Evolutionary conservation across 2,797 vertebrate species (phyloP).

Genomic region (Rhinichthys osculus): DNA sequence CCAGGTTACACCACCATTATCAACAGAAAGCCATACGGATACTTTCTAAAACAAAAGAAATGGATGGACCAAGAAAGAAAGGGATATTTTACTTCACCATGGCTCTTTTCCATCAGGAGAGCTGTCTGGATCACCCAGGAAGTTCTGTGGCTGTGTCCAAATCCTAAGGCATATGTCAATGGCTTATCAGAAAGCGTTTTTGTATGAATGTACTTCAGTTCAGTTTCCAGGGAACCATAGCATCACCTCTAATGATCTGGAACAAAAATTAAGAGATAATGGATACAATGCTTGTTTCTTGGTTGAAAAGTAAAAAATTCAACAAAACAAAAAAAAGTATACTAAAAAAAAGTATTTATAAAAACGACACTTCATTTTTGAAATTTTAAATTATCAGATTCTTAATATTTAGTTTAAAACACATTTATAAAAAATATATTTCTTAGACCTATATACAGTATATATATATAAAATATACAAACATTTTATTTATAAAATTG

Average conservation of each 20-base stretch:
- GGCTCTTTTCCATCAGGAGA: background rate
- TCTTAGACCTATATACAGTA: too few relatives aligned
- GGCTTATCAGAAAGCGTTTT: background rate
- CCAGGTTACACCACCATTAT: constrained; percentile 20
- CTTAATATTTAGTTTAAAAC: too few relatives aligned
- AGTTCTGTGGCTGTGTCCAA: background rate
- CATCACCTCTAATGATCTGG: background rate
- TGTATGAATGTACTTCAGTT: background rate
- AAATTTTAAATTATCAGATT: too few relatives aligned
- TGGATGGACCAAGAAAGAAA: background rate
- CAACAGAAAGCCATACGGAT: constrained; percentile 22
- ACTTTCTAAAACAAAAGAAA: constrained; percentile 19
- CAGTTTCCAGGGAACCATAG: background rate
- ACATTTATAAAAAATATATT: too few relatives aligned
- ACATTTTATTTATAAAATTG: background rate
- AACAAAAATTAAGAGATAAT: constrained; percentile 13
- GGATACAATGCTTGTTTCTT: background rate
- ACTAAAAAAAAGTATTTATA: background rate
- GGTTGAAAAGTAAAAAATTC: background rate
- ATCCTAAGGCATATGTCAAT: background rate
- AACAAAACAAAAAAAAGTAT: background rate
- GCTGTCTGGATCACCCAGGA: background rate
- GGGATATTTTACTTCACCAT: background rate
- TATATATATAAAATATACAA: too few relatives aligned
- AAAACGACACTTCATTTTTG: too few relatives aligned